Evolutionary conservation across 2,113 vertebrate genomes (phyloP), one percentile per base, ranked within the genome.

Genomic region (Labrus mixtus): DNA sequence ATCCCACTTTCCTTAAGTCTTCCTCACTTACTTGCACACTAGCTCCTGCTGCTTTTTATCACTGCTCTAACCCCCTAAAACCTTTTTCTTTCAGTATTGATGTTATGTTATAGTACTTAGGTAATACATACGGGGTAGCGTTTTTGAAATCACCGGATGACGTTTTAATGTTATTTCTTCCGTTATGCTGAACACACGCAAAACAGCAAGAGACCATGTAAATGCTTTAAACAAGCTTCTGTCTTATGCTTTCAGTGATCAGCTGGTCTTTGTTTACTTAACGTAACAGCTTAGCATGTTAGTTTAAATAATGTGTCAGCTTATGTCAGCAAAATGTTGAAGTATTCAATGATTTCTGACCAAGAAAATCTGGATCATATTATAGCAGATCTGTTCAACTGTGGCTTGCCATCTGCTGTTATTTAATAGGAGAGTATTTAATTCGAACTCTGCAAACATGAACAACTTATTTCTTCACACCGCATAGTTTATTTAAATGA

Each of bases 101-200:
- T 60, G 55, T 59, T 63, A 61, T 82, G 73, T 33, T 33, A 6
- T 33, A 68, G 78, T 85, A 86, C 64, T 71, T 50, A 57, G 25
- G 50, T 78, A 74, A 82, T 72, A 68, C 86, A 60, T 46, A 25
- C 46, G 8, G 46, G 46, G 17, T 19, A 48, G 46, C n/a, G 46
- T 76, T 25, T 70, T 76, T 67, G 59, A 39, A 75, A 63, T 79
- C 56, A 45, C 69, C 36, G 39, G 81, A 87, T 68, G 59, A 64
- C 54, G 63, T 64, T 79, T 79, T 25, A 71, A 51, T 77, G 72
- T 67, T 75, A 8, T 51, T 51, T 19, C n/a, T 54, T 66, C 60
- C 19, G 13, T 46, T 59, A 15, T 72, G 77, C 73, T 61, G 46
- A 39, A 73, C 56, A 61, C 37, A 78, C 59, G 77, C 79, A 78